Evolutionary conservation across 35 echinoderm and acorn worm genomes (phyloP), one percentile per base, ranked within the genome.

Genomic region (Acanthaster planci): DNA sequence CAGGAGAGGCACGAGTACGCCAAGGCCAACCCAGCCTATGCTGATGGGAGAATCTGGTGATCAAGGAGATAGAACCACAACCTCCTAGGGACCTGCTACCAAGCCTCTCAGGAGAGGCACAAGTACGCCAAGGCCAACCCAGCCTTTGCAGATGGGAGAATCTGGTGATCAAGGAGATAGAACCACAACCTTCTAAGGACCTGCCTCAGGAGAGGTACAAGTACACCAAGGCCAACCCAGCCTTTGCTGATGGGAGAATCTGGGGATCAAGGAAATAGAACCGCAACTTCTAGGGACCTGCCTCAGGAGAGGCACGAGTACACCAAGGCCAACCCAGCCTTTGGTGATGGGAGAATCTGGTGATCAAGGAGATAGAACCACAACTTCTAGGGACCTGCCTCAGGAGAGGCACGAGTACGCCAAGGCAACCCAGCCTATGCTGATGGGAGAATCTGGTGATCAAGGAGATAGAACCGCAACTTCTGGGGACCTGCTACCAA

Each of bases 341-440:
- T 86, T 56, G 90, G 83, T 81, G 90, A 92, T 80, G 90, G 90
- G 7, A 86, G 90, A 42, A 85, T 92, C 30, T 92, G n/a, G n/a
- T n/a, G n/a, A n/a, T n/a, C n/a, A n/a, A n/a, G n/a, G n/a, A n/a
- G n/a, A n/a, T n/a, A n/a, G n/a, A n/a, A n/a, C n/a, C n/a, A n/a
- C n/a, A n/a, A n/a, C n/a, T n/a, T n/a, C n/a, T n/a, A n/a, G n/a
- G n/a, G n/a, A n/a, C n/a, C n/a, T n/a, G n/a, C n/a, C n/a, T n/a
- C n/a, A n/a, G n/a, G n/a, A n/a, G n/a, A n/a, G n/a, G n/a, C n/a
- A n/a, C n/a, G n/a, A n/a, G n/a, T n/a, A n/a, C n/a, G n/a, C n/a
- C n/a, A n/a, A n/a, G n/a, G n/a, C n/a, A n/a, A n/a, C n/a, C n/a
- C n/a, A n/a, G n/a, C n/a, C n/a, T n/a, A n/a, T n/a, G n/a, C n/a